Evolutionary conservation across 2,888 invertebrate genomes (phyloP), one percentile per base, ranked within the genome.

Genomic region (Lycia hirtaria): DNA sequence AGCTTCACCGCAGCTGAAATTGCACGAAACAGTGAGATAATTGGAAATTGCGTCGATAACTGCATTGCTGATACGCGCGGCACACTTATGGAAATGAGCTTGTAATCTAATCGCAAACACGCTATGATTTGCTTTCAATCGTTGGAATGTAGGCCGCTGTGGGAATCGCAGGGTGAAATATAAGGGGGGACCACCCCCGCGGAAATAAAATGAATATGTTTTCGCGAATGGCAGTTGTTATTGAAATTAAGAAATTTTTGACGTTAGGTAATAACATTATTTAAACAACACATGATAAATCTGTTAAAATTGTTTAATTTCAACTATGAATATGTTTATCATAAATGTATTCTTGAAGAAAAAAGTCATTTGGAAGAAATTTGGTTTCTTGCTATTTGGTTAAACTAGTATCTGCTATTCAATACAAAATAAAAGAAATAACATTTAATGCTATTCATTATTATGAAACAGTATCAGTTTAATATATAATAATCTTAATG

Each of bases 61-160:
- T 70, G 72, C 66, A 65, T 58, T 51, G 61, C 68, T 60, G 75
- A 73, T 73, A 72, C 60, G 53, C 58, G 62, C 65, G 53, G 65
- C 72, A 74, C 73, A 75, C 76, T 78, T 76, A 77, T 75, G 75
- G 74, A 75, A 77, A 80, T 77, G 71, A 75, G 73, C 68, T 75
- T 73, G 75, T 80, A 80, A 81, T 76, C 76, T 72, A 69, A 78
- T 72, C 68, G 69, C 72, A 71, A 79, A 76, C 75, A 68, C 59
- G 66, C 62, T 73, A 72, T 75, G 75, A 76, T 81, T 79, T 75
- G 72, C 73, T 71, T 72, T 73, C 74, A 72, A 73, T 79, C 68
- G 69, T 60, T 50, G 62, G 72, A 71, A 73, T 69, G 70, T 75
- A 65, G 71, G 71, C 60, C 69, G 66, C 9, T 6, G 15, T 26